phyloP scores from a whole-genome alignment of 37 sponge, comb jelly and placozoan species.

The Spongilla lacustris region DNA sequence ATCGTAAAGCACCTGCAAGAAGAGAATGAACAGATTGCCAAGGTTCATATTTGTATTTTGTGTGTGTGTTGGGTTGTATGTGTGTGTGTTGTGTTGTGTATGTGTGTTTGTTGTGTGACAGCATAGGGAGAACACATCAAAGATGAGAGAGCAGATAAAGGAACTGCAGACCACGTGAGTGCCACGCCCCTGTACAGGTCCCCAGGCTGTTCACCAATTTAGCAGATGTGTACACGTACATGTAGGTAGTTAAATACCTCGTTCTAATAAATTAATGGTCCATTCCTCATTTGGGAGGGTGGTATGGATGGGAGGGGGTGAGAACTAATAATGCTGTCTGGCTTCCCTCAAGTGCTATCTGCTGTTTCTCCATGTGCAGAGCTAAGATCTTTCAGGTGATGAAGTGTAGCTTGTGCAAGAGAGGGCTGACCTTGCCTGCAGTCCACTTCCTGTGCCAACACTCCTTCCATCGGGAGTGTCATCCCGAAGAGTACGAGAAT shows the following conservation, averaged over 20 bases:
- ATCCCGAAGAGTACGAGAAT: slow-evolving; percentile 85
- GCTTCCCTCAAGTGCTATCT: not conserved
- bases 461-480: slow-evolving; percentile 93
- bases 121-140: slow-evolving; percentile 82
- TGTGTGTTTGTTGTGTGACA: slow-evolving; percentile 14
- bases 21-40: slow-evolving; percentile 77
- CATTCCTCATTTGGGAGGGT: too few species aligned
- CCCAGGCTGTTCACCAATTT: too few species aligned
- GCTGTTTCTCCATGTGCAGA: too few species aligned
- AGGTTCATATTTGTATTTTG: slow-evolving; percentile 26
- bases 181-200: not conserved
- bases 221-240: too few species aligned
- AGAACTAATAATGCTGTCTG: slow-evolving; percentile 17
- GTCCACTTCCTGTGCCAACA: slow-evolving; percentile 96
- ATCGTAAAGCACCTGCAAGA: slow-evolving; percentile 63
- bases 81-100: not conserved
- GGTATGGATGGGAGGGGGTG: too few species aligned
- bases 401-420: slow-evolving; percentile 90
- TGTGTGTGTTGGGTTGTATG: not conserved
- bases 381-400: slow-evolving; percentile 93
- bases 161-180: slow-evolving; percentile 81
- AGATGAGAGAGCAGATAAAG: slow-evolving; percentile 81
- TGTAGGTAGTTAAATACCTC: too few species aligned
- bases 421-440: slow-evolving; percentile 84
- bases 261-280: too few species aligned